Conservation (phyloP, 2,797 vertebrate species). For the Epinephelus awoara region DNA sequence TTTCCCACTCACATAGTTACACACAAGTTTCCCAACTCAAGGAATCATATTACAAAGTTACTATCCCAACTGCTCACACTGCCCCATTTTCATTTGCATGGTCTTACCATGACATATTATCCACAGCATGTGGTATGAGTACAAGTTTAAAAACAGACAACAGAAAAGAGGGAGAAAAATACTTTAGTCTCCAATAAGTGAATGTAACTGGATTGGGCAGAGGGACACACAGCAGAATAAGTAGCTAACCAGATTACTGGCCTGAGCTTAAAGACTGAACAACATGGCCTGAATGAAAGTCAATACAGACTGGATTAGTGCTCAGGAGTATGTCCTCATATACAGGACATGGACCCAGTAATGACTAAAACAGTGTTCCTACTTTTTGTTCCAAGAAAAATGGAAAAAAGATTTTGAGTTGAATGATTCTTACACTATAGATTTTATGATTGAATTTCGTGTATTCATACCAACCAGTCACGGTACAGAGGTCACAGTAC, state of each 20-base stretch:
- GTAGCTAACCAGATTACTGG: conserved; percentile 45
- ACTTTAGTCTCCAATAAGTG: conserved; percentile 3
- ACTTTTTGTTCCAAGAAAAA: background rate
- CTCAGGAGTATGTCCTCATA: conserved; percentile 17
- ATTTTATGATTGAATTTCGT: background rate
- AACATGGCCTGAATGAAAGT: conserved; percentile 38
- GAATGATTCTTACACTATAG: background rate
- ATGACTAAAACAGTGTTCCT: conserved; percentile 4
- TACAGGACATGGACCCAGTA: background rate
- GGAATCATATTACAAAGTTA: conserved; percentile 62
- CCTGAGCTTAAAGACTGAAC: conserved; percentile 29
- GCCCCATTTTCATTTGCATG: conserved; percentile 32
- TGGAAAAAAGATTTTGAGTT: background rate
- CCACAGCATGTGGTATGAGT: conserved; percentile 6
- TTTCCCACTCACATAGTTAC: conserved; percentile 61
- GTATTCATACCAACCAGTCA: background rate
- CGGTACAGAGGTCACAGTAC: background rate
- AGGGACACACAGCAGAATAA: conserved; percentile 17
- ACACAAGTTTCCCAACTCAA: conserved; percentile 35
- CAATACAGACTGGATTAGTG: conserved; percentile 22
- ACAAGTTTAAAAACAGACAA: background rate
- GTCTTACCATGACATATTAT: conserved; percentile 1
- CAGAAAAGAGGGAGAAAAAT: background rate
- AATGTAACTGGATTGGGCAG: conserved; percentile 32
- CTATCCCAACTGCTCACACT: background rate